Base-by-base conservation (phyloP, 1,140 invertebrate species). In the Drosophila fuyamai region DNA sequence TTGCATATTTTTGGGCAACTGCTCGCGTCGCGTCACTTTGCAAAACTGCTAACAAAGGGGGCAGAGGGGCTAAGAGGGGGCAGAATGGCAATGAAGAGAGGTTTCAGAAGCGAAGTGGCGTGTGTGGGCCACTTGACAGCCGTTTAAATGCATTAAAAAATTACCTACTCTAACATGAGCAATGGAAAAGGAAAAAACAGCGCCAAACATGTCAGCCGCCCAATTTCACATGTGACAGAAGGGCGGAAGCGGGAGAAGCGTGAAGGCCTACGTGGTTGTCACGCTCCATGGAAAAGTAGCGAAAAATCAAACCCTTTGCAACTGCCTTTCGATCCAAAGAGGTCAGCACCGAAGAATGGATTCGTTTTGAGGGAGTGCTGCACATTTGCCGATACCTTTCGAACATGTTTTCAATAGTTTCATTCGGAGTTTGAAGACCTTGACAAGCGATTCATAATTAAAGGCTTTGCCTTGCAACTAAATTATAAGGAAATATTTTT, bases 81-180 rank as follows among this genome's bases (percentile, higher is more conserved):
- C 23, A 18, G 41, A 12, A 32, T 38, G 27, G 32, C 53, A 18
- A 23, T 18, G 14, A 32, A 32, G 60, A 18, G 60, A 12, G 38
- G 38, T 60, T 44, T 35, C 55, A 43, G 60, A 67, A 44, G 48
- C 35, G 41, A 56, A 57, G 66, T 71, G 51, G 57, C 57, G 70
- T 73, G 70, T 74, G 71, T 76, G 66, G 67, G 82, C 78, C 81
- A 84, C 81, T 84, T 84, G 82, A 86, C 81, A 86, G 81, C 81
- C 81, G 73, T 84, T 84, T 86, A 84, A 84, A 86, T 81, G 81
- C 78, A 84, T 84, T 84, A 86, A 84, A 84, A 84, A 84, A 86
- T 84, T 84, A 84, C 81, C 67, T 57, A 77, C 46, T 66, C 35
- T 50, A 56, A 51, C 46, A 73, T 46, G 63, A 73, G 57, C 50